Base-by-base conservation (phyloP, 2,113 vertebrate species). In the Ariopsis seemanni region DNA sequence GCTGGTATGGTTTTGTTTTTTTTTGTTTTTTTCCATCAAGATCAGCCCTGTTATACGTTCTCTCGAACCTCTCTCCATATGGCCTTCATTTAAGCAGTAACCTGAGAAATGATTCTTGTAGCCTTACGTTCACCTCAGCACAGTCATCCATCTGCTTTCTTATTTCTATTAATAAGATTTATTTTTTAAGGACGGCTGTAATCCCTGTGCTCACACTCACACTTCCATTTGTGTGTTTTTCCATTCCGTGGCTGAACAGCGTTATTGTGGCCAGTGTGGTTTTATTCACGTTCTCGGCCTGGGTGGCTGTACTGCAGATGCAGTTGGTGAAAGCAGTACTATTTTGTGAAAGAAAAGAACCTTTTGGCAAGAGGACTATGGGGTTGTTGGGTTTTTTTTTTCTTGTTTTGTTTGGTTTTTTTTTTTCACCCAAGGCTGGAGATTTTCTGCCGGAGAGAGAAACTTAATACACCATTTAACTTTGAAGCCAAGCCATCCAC, bases 71-170 rank as follows among this genome's bases (percentile, higher is more conserved):
- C 30, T 80, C 74, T 42, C 87, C 93, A 94, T 92, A 81, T 93
- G 94, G 87, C 92, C 82, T 90, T 88, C 72, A 91, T 94, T 92
- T 90, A 89, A 92, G 87, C 87, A 77, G 86, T 90, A 88, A 90
- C 82, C 75, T 55, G 71, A 91, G 87, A 83, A 89, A 91, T 79
- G 53, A 69, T 69, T 60, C 74, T 69, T 75, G 57, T 86, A 11
- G 84, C 84, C 89, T 80, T 18, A 78, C n/a, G 55, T 89, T 87
- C 89, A 89, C 83, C 67, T 83, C 87, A 89, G 74, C 88, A 52
- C 83, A 87, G 87, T 72, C 86, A 91, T 91, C 89, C 57, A 90
- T 89, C 88, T 80, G 77, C 62, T 57, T 83, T 89, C 88, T 89
- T 82, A 85, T 89, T 87, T 82, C 85, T 87, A 85, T 89, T 91